These are phyloP conservation scores for Microcebus murinus DNA, from an alignment of 2,113 vertebrate species.

Conservation along the genomic window DNA sequence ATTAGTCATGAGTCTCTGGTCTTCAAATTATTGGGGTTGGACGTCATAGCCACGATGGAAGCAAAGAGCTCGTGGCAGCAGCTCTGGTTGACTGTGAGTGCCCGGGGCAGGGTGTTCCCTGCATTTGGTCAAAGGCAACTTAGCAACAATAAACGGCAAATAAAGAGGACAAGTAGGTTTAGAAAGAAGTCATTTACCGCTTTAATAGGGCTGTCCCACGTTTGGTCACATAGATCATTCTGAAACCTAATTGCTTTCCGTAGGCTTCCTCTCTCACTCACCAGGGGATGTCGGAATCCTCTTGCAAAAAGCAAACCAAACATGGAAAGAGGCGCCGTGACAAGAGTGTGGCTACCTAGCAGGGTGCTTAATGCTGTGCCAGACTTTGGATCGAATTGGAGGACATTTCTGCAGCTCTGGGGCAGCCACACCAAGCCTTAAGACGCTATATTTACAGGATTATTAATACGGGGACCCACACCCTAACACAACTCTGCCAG, in stretches of 20 bases:
- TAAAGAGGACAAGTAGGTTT: conserved; percentile 73
- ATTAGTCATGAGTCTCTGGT: conserved; percentile 63
- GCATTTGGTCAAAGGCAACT: conserved; percentile 61
- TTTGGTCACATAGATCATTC: conserved; percentile 68
- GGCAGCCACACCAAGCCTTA: conserved; percentile 86
- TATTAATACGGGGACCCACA: conserved; percentile 82
- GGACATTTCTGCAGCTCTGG: conserved; percentile 83
- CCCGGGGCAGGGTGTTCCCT: conserved; percentile 21
- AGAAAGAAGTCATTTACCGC: conserved; percentile 75
- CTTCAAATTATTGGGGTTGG: conserved; percentile 64
- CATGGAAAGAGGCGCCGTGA: conserved; percentile 64
- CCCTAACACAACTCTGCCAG: conserved; percentile 82
- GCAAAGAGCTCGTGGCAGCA: conserved; percentile 28
- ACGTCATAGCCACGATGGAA: conserved; percentile 60
- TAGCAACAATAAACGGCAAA: conserved; percentile 73
- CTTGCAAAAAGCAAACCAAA: conserved; percentile 65
- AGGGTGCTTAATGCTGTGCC: conserved; percentile 79
- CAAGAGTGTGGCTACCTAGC: conserved; percentile 64
- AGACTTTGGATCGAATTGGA: conserved; percentile 83
- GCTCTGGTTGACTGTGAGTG: background rate
- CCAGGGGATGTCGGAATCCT: conserved; percentile 9
- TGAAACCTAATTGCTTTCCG: conserved; percentile 59
- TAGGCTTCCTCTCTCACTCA: conserved; percentile 55
- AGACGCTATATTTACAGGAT: conserved; percentile 86
- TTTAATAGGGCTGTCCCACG: conserved; percentile 72